Percentiles rank a stretch among this genome's conserved stretches.
These are phyloP conservation scores for Sabatieria punctata DNA, from an alignment of 2,888 invertebrate genomes.

Conservation along the genomic window DNA sequence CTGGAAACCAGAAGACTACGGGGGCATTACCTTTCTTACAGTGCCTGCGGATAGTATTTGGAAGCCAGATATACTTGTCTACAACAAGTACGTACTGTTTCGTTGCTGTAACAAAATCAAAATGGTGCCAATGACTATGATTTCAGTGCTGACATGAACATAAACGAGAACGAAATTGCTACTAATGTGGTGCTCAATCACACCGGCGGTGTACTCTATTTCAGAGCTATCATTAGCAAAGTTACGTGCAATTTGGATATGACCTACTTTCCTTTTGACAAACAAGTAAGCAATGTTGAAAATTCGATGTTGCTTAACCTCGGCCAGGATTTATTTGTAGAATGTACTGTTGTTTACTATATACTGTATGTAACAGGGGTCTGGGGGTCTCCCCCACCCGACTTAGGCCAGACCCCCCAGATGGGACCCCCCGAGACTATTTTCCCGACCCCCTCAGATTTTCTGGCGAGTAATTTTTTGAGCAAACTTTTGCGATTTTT, in stretches of 20 bases:
- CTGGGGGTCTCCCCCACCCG: no score
- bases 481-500: no score
- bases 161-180: conserved; percentile 9
- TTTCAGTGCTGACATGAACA: conserved; percentile 11
- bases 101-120: background rate
- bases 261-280: conserved; percentile 11
- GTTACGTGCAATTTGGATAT: conserved; percentile 11
- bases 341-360: no score
- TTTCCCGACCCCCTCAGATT: no score
- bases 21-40: conserved; percentile 21
- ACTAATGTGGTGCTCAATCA: conserved; percentile 25
- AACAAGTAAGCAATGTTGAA: background rate
- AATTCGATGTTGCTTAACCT: no score
- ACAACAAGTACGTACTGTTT: conserved; percentile 13
- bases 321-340: no score
- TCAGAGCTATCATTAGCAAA: conserved; percentile 9
- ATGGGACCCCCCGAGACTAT: no score
- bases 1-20: conserved; percentile 24
- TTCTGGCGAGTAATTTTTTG: no score
- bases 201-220: conserved; percentile 12
- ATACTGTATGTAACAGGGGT: no score
- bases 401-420: no score
- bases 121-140: background rate
- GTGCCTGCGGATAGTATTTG: conserved; percentile 25
- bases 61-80: conserved; percentile 27